Base-by-base conservation (phyloP, 1,140 invertebrate genomes). In the Drosophila nasuta region DNA sequence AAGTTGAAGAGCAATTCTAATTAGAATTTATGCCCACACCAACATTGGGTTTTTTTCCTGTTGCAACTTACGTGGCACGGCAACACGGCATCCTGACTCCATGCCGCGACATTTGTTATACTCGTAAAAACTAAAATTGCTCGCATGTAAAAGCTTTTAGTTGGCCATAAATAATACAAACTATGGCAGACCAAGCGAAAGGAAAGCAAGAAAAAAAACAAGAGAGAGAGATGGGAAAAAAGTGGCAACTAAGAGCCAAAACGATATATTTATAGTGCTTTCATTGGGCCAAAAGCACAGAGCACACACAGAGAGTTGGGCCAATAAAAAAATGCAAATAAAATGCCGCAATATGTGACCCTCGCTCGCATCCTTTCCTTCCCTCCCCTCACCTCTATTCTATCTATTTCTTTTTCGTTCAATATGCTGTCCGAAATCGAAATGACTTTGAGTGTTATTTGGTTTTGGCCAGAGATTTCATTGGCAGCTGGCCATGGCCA, bases 401-500 rank as follows among this genome's bases (percentile, higher is more conserved):
- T 30, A n/a, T 25, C 30, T 20, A 49, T 10, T 17, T 25, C 41
- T 13, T 15, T 7, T 28, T 8, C 3, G 11, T 15, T 15, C 35
- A 25, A 28, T 52, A 25, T 65, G 30, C 71, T 79, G 65, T 81
- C 74, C 67, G 72, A 88, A 88, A 81, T 71, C 82, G 82, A 81
- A 87, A 87, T 87, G 83, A 89, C 77, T 89, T 88, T 89, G 81
- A 85, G 80, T 89, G 77, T 85, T 88, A 85, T 88, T 88, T 88
- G 83, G 62, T 81, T 25, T 80, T 69, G 71, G 85, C 85, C 83
- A 89, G 77, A 72, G 69, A 88, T 89, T 88, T 81, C 81, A 89
- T 88, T 88, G 83, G 83, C 83, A 89, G 67, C 80, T 82, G 74
- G 77, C 51, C 51, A 52, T 41, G 28, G 41, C 43, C 82, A 80